phyloP scores from a whole-genome alignment of 2,797 vertebrate species.

The Sebastes vulpes region DNA sequence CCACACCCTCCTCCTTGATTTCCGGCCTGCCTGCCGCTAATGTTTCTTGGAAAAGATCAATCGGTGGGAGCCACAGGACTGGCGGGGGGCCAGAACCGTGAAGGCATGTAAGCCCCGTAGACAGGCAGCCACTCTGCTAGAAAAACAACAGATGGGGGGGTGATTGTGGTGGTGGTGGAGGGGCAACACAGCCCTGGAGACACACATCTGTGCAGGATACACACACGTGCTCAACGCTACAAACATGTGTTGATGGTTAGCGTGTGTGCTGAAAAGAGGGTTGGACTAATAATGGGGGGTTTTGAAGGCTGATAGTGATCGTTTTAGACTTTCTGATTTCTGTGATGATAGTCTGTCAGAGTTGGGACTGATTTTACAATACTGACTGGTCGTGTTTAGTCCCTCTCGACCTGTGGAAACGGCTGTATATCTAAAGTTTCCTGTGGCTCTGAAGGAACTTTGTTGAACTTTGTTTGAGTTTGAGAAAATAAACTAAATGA shows the following conservation, averaged over 20 bases:
- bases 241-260: conserved; percentile 28
- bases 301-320: background rate
- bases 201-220: conserved; percentile 23
- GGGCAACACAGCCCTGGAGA: background rate
- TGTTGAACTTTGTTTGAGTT: too few relatives aligned
- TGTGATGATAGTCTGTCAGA: background rate
- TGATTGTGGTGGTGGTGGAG: background rate
- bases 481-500: background rate
- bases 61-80: conserved; percentile 43
- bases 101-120: conserved; percentile 30
- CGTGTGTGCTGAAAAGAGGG: background rate
- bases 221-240: conserved; percentile 2
- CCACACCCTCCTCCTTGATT: conserved; percentile 22
- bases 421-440: too few relatives aligned
- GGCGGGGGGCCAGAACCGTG: conserved; percentile 36
- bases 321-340: background rate
- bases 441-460: too few relatives aligned
- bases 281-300: background rate
- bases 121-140: conserved; percentile 32
- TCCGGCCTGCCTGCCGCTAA: conserved; percentile 37
- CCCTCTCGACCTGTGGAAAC: background rate
- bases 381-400: background rate
- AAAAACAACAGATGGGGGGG: conserved; percentile 53
- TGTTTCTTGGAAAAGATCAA: conserved; percentile 71
- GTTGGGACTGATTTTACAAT: background rate